phyloP scores from a whole-genome alignment of 2,888 invertebrate species.

The Drosophila histrio region DNA sequence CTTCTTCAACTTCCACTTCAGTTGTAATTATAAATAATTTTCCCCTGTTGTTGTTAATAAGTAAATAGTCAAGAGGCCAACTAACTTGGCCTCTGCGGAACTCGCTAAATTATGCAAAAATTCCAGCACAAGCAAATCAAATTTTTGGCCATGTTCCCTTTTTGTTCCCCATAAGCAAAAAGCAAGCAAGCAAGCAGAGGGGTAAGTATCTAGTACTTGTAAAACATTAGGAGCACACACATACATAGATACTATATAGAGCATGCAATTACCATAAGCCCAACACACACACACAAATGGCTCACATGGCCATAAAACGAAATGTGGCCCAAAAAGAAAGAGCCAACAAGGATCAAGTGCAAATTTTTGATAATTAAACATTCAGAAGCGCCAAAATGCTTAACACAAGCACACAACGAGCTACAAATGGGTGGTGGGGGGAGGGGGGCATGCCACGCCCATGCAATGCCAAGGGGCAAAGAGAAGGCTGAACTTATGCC shows the following conservation, averaged over 20 bases:
- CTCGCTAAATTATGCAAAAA: constrained; percentile 60
- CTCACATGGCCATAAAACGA: constrained; percentile 40
- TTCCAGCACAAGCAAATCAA: constrained; percentile 58
- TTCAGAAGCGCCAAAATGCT: constrained; percentile 76
- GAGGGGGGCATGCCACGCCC: constrained; percentile 55
- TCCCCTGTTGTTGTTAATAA: constrained; percentile 52
- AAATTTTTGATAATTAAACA: constrained; percentile 78
- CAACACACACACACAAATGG: constrained; percentile 27
- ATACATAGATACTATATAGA: constrained; percentile 12
- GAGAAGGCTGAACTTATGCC: constrained; percentile 63
- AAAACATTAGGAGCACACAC: constrained; percentile 59
- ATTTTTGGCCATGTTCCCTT: constrained; percentile 47
- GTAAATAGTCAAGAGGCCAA: constrained; percentile 61
- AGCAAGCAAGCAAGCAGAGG: constrained; percentile 25
- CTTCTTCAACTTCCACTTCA: constrained; percentile 17
- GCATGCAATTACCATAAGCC: constrained; percentile 67
- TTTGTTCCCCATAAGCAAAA: no score
- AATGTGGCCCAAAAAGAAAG: constrained; percentile 53
- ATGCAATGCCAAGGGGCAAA: constrained; percentile 32
- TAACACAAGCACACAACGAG: constrained; percentile 63
- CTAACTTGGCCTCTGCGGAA: constrained; percentile 35
- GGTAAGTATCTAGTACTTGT: constrained; percentile 57
- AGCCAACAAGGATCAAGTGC: constrained; percentile 70
- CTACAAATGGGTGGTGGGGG: constrained; percentile 19
- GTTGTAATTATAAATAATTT: constrained; percentile 75